Base-by-base conservation (phyloP, 2,888 invertebrate genomes). In the Pandemis corylana region DNA sequence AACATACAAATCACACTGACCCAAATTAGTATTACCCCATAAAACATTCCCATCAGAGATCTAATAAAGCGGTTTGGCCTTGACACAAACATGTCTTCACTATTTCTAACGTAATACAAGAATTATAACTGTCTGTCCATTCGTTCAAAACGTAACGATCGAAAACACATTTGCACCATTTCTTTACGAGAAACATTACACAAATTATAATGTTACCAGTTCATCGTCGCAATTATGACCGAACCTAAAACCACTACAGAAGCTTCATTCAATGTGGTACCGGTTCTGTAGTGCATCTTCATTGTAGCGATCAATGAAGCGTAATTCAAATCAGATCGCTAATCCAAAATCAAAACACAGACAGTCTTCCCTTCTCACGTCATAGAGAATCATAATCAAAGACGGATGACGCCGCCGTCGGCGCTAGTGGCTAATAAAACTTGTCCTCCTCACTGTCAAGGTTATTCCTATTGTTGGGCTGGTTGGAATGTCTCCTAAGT, bases 401-500 rank as follows among this genome's bases (percentile, higher is more conserved):
- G n/a, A 13, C 68, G 72, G 68, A 42, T 7, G 46, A n/a, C 68
- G 51, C 72, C 72, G 72, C 67, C 15, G 53, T 28, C 41, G 10
- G 5, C 61, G 13, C 28, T 61, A 42, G 41, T 41, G 46, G 15
- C 95, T 90, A 96, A 83, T 96, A 96, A 83, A 96, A 96, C 82
- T 96, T 96, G 78, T 96, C 96, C 75, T 96, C 96, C 81, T 96
- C 96, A 7, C 95, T 85, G 79, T 96, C 96, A 28, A 95, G 90
- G 77, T 96, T 95, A 76, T 92, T 96, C 67, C 95, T 95, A 49
- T 95, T 96, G 84, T 97, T 97, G 42, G 94, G 93, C 62, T 96
- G 96, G 95, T 90, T 97, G 95, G 97, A 97, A 87, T 97, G 97
- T 67, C 97, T 92, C 80, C 97, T 96, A 56, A 97, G 88, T 0